Base-by-base conservation (phyloP, 2,797 vertebrate species). In the Heteromormyrus szaboi region DNA sequence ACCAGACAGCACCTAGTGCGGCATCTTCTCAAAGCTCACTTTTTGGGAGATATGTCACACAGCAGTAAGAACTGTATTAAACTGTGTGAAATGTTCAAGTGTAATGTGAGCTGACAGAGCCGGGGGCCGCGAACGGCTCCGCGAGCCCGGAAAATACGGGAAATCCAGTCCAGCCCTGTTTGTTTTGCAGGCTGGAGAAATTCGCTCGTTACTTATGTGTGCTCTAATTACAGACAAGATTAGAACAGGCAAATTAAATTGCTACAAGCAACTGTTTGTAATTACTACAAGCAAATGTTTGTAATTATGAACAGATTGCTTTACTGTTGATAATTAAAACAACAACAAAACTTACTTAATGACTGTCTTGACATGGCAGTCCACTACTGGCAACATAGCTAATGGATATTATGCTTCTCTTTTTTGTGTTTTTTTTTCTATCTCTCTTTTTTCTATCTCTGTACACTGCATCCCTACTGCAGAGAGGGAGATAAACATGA, bases 241-340 rank as follows among this genome's bases (percentile, higher is more conserved):
- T 96, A 96, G 95, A 96, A 95, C 93, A 92, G 94, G 95, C 94
- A 96, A 95, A 96, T 96, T 95, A 96, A 97, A 96, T 95, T 91
- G 95, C 95, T 96, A 96, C 94, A 94, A 96, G 96, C 95, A 95
- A 95, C 96, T 96, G 95, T 96, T 96, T 96, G 95, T 96, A 96
- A 96, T 96, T 96, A 95, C 95, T 96, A 95, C 95, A 94, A 96
- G 96, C 96, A 96, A 96, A 96, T 96, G 95, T 96, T 97, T 97
- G 96, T 97, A 96, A 96, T 96, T 96, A 96, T 96, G 95, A 96
- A 96, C 95, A 96, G 96, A 96, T 96, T 96, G 96, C 95, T 95
- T 96, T 95, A 96, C 95, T 95, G 95, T 95, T 93, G 95, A 97
- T 96, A 96, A 97, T 97, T 96, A 96, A 96, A 96, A 96, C 95